These are phyloP conservation scores for Tadarida brasiliensis DNA, from an alignment of 2,797 vertebrate genomes.

Conservation along the genomic window DNA sequence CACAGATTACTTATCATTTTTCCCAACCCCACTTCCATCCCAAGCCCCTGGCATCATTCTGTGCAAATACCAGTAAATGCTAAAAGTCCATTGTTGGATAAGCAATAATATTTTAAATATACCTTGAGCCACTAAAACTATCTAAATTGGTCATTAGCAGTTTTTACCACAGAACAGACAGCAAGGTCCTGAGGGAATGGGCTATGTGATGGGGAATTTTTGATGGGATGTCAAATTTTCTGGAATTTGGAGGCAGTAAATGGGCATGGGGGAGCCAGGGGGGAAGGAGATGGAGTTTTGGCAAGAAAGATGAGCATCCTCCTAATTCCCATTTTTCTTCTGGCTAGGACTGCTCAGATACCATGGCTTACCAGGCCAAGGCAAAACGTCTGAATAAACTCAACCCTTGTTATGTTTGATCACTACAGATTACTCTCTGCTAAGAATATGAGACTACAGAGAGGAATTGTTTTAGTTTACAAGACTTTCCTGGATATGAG, in stretches of 20 bases:
- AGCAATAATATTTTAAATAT: neutral
- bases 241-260: neutral
- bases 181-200: neutral
- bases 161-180: neutral
- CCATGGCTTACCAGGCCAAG: neutral
- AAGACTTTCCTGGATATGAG: neutral
- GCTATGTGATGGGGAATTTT: neutral
- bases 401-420: neutral
- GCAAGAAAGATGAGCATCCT: neutral
- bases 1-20: neutral
- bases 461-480: neutral
- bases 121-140: neutral
- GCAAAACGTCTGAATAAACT: neutral
- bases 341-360: neutral
- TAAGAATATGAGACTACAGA: neutral
- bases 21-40: neutral
- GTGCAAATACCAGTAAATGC: neutral
- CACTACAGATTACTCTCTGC: neutral
- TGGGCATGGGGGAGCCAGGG: neutral
- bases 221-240: neutral
- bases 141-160: neutral
- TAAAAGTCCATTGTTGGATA: neutral
- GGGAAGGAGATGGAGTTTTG: neutral
- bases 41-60: neutral
- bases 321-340: neutral